A percentile compares a stretch with the other conserved stretches of the same genome.
These are phyloP conservation scores for Escarpia spicata DNA, from an alignment of 2,888 invertebrate genomes.

Conservation along the genomic window DNA sequence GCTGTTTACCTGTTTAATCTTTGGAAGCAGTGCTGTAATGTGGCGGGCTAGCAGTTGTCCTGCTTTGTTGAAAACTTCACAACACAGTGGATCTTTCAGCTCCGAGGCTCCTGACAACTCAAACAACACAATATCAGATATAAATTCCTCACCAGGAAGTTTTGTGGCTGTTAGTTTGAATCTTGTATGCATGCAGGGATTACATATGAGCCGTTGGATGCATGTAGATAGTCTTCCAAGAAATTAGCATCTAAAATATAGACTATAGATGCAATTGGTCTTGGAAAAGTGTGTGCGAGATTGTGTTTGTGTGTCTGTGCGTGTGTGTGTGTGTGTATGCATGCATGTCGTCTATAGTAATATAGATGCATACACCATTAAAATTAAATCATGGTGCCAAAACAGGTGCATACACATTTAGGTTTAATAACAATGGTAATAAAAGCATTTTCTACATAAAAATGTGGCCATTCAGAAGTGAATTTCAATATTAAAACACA, in stretches of 20 bases:
- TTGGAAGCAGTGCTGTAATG: conserved; percentile 70
- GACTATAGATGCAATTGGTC: not conserved
- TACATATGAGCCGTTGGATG: not conserved
- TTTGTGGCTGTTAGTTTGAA: not conserved
- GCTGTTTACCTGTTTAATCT: conserved; percentile 52
- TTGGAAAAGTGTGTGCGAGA: not conserved
- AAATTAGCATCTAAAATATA: not conserved
- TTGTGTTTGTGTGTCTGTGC: not conserved
- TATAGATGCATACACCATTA: too few relatives aligned
- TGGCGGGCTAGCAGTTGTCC: conserved; percentile 76
- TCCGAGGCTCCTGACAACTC: conserved; percentile 55
- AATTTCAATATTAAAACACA: too few relatives aligned
- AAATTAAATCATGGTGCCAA: too few relatives aligned
- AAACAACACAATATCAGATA: not conserved
- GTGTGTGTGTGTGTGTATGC: not conserved
- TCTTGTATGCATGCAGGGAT: not conserved
- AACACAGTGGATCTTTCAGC: conserved; percentile 78
- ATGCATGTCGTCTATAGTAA: not conserved
- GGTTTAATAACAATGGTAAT: too few relatives aligned
- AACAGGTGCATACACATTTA: too few relatives aligned
- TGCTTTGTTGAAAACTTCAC: conserved; percentile 77
- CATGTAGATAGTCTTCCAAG: not conserved
- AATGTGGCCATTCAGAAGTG: too few relatives aligned
- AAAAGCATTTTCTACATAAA: too few relatives aligned
- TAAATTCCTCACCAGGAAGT: not conserved